Conservation (phyloP, 2,888 invertebrate species). For the Thelaira solivaga region DNA sequence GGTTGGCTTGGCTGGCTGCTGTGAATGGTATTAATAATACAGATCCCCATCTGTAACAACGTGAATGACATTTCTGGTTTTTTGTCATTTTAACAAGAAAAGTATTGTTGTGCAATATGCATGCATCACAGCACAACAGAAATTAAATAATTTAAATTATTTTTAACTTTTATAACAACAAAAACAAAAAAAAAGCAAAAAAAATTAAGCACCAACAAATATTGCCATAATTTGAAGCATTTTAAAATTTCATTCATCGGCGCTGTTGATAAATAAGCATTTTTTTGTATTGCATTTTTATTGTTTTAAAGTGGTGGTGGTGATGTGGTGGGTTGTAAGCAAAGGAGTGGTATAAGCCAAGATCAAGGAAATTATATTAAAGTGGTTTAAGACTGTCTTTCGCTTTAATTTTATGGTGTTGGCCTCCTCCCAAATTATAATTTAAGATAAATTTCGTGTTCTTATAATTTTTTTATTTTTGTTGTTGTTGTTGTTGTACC, state of each 20-base stretch:
- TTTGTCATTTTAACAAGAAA: slow-evolving; percentile 52
- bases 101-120: slow-evolving; percentile 1
- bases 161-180: slow-evolving; percentile 51
- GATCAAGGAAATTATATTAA: slow-evolving; percentile 5
- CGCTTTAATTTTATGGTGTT: slow-evolving; percentile 36
- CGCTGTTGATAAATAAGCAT: neutral
- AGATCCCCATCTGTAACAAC: slow-evolving; percentile 41
- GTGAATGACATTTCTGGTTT: slow-evolving; percentile 55
- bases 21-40: neutral
- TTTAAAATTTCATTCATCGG: slow-evolving; percentile 45
- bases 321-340: neutral
- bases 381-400: slow-evolving; percentile 23
- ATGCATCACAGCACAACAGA: neutral
- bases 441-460: slow-evolving; percentile 7
- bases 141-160: slow-evolving; percentile 23
- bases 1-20: no score
- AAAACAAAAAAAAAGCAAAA: neutral
- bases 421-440: slow-evolving; percentile 33
- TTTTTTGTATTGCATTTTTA: no score
- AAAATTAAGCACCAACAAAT: slow-evolving; percentile 48
- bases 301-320: no score
- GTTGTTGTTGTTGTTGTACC: neutral
- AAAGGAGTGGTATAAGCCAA: neutral
- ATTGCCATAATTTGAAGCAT: slow-evolving; percentile 49
- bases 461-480: neutral